Base-by-base conservation (phyloP, 2,797 vertebrate species). In the Eospalax fontanierii region DNA sequence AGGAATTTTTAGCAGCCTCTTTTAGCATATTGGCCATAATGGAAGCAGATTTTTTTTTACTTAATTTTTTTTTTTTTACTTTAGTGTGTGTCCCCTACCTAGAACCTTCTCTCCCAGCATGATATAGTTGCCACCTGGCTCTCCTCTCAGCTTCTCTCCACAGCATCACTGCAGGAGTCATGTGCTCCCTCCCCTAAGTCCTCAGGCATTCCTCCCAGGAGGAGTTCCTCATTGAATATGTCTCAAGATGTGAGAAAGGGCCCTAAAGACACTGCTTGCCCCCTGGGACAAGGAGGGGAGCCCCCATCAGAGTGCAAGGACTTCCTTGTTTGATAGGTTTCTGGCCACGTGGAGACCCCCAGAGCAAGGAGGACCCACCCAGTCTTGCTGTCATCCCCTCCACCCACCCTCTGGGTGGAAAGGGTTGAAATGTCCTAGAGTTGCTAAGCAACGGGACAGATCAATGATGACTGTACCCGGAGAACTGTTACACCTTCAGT, bases 361-460 rank as follows among this genome's bases (percentile, higher is more conserved):
- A 65, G 73, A 91, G 70, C 40, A 46, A 89, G 70, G 87, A 59
- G 76, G 66, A 79, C 54, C 84, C 91, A 92, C 81, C 33, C 50
- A 82, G 71, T 87, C 92, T 50, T 26, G 22, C 63, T 65, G n/a
- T n/a, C 80, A 92, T 73, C 92, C 75, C 73, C 33, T 92, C 85
- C 79, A 80, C 85, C 71, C 82, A 95, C 84, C 84, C 46, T 90
- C 78, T 84, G 89, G 71, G 50, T 95, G 89, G 73, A 79, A 96
- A 97, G 90, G 90, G 95, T 91, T 85, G 95, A 79, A 92, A 93
- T 95, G 93, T 82, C 92, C 90, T 73, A 33, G 50, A n/a, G 91
- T 96, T 97, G 97, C 95, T 97, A 96, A 87, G 96, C 96, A 97
- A 97, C 80, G 0, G 73, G 78, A 91, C 40, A 63, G 94, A 93